Evolutionary conservation across 2,888 invertebrate genomes (phyloP), one percentile per base, ranked within the genome.

Genomic region (Drosophila infuscata): DNA sequence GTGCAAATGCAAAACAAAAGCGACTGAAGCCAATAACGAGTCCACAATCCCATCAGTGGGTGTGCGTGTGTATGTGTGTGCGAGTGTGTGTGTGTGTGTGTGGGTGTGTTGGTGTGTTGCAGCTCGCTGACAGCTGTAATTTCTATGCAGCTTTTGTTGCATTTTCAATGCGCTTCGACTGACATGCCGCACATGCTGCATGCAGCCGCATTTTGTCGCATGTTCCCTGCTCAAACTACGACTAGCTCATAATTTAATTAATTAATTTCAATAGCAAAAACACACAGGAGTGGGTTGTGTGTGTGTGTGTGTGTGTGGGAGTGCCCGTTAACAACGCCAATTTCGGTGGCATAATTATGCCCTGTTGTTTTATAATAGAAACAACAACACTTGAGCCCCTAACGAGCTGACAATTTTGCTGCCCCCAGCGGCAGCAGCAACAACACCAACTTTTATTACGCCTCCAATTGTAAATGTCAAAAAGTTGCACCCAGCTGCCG

Each of bases 221-320:
- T 78, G 69, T 52, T 48, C 33, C 48, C 25, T 46, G 25, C 46
- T 20, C 12, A 15, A 15, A 7, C 20, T 43, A 60, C 73, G 63
- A 70, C 71, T 69, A 66, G 64, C 76, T 81, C 70, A 88, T 86
- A 86, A 86, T 89, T 89, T 89, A 86, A 89, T 86, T 86, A 89
- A 88, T 86, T 89, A 82, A 89, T 85, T 89, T 85, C 78, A 56
- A 76, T 82, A 56, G 64, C 38, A 62, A n/a, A 15, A 4, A 46
- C 25, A 38, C 43, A 17, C 8, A 29, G n/a, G 9, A 20, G 49
- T 6, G n/a, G 35, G 8, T 25, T 12, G 3, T 1, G 56, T 11
- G 33, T 3, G 9, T 11, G 7, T 6, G 17, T 11, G 4, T 5
- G 58, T 25, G 9, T 41, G 62, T 57, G 62, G 62, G 70, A 46